These are phyloP conservation scores for Heterohyrax brucei DNA, from an alignment of 2,797 vertebrate genomes.

Conservation along the genomic window DNA sequence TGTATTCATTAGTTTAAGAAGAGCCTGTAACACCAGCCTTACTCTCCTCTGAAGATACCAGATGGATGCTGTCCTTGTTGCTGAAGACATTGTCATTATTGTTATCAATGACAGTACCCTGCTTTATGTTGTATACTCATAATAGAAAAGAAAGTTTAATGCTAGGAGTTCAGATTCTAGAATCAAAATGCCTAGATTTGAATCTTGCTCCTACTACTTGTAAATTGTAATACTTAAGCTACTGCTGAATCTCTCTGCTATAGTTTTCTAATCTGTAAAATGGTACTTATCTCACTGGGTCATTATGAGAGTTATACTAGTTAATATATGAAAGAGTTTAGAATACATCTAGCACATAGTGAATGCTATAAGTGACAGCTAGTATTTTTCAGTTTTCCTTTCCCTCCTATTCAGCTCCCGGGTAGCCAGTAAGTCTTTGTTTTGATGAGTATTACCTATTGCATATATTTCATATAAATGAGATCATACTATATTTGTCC, in stretches of 20 bases:
- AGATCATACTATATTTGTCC: neutral
- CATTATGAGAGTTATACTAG: conserved; percentile 20
- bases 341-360: neutral
- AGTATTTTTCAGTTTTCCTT: neutral
- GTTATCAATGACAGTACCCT: neutral
- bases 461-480: neutral
- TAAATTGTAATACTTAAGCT: conserved; percentile 56
- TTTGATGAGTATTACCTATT: neutral
- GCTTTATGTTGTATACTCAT: neutral
- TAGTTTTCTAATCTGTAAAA: conserved; percentile 37
- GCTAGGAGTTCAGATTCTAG: neutral
- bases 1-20: conserved; percentile 50
- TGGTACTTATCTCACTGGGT: neutral
- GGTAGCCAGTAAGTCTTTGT: neutral
- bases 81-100: neutral
- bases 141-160: neutral
- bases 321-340: conserved; percentile 20
- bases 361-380: neutral
- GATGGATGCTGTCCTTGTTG: neutral
- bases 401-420: neutral
- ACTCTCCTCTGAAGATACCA: neutral
- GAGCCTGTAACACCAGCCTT: neutral
- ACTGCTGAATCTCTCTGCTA: neutral
- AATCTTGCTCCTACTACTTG: conserved; percentile 8
- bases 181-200: conserved; percentile 23